Evolutionary conservation across 1,140 invertebrate species (phyloP), one percentile per base, ranked within the genome.

Genomic region (Tetramorium simillimum): DNA sequence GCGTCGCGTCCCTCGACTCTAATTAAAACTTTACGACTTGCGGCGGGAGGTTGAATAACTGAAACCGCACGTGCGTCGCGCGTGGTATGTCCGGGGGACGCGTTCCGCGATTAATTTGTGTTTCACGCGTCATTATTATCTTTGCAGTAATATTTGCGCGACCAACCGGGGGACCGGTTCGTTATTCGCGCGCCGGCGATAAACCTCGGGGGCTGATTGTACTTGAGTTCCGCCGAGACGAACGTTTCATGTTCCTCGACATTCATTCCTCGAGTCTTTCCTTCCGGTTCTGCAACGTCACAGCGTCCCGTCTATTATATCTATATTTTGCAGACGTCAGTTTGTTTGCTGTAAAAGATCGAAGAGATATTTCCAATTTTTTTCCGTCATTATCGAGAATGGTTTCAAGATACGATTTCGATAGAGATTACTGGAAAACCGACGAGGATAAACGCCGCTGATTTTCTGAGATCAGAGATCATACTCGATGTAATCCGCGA

Each of bases 401-500:
- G 5, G 0, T 16, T 43, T 37, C 24, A 21, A 60, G 18, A 73
- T 9, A 46, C 37, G 37, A 40, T 33, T 82, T 73, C 56, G 46
- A 46, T n/a, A 16, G 21, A 43, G 16, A 43, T 43, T n/a, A n/a
- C 40, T 10, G 28, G 5, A 49, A 63, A 46, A 40, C 18, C 33
- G 33, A 10, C 58, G 6, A 40, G 37, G 18, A 86, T 90, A 85
- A 90, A 85, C 86, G 46, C 65, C 51, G 77, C 16, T 72, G 86
- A 86, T 65, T 90, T 33, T 77, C 69, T 51, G 80, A 86, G 65
- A 87, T 90, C 85, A 72, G 77, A 85, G 80, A 75, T 62, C 62
- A 37, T 49, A 53, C 6, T 81, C 28, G 40, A 51, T 62, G 58
- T 46, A 37, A 46, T 28, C 14, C 28, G 16, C 21, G 49, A 69